Evolutionary conservation across 1,140 invertebrate species (phyloP).

Genomic region (Zeugodacus cucurbitae): DNA sequence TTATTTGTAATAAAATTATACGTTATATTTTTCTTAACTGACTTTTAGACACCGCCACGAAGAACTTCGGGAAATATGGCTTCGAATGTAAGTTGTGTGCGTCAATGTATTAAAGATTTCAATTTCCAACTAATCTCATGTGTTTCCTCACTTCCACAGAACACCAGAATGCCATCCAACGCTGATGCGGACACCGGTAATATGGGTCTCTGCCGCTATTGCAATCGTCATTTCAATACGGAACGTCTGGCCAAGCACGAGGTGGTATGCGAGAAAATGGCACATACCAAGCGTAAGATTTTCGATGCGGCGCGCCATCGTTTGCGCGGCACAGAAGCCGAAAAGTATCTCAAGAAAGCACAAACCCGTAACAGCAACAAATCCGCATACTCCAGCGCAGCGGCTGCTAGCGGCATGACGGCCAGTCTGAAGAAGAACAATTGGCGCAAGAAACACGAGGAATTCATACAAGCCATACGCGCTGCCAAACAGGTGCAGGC

Average conservation of each 20-base stretch:
- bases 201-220: conserved; percentile 72
- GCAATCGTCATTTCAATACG: conserved; percentile 78
- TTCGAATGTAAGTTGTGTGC: background rate
- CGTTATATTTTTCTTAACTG: background rate
- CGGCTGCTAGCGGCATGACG: conserved; percentile 37
- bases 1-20: background rate
- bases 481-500: conserved; percentile 89
- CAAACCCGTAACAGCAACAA: conserved; percentile 40
- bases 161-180: conserved; percentile 36
- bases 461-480: conserved; percentile 89
- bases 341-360: conserved; percentile 74
- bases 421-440: conserved; percentile 72
- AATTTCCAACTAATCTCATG: background rate
- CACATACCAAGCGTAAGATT: conserved; percentile 82
- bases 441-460: conserved; percentile 93
- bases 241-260: conserved; percentile 86
- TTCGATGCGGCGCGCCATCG: conserved; percentile 89
- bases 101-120: background rate
- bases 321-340: conserved; percentile 86
- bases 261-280: conserved; percentile 81
- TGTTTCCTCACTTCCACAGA: background rate
- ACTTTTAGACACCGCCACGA: conserved; percentile 9
- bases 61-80: conserved; percentile 14
- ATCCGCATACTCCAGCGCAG: conserved; percentile 53
- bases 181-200: conserved; percentile 45